Base-by-base conservation (phyloP, 2,797 vertebrate species). In the Notoglanidium macrostoma region DNA sequence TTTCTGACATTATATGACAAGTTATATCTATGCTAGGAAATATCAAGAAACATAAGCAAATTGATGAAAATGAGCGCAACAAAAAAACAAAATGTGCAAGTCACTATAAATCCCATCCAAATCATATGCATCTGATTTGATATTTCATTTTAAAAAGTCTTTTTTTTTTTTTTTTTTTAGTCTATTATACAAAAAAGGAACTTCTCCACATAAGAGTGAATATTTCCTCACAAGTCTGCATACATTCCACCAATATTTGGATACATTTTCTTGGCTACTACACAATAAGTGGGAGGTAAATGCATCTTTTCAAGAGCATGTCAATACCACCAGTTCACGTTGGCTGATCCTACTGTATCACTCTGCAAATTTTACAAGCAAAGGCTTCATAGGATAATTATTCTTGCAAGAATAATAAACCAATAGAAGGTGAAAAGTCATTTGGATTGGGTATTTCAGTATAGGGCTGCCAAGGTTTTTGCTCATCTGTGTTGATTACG, bases 401-500 rank as follows among this genome's bases (percentile, higher is more conserved):
- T 63, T 32, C 59, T n/a, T 68, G 26, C 17, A 44, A 29, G 44
- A 1, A n/a, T 44, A 29, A 55, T 1, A n/a, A 29, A 32, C 57
- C 57, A 82, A 12, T 19, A 73, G n/a, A 57, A 81, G 21, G 10
- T 81, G 57, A 6, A 54, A 73, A 85, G 49, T 65, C 70, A 59
- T 83, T 59, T 57, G 35, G 73, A 73, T 32, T 15, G 29, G 11
- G 67, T 32, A 57, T 49, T 63, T 57, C 21, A 68, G 40, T 26
- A 4, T 23, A 44, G 46, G 46, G 40, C n/a, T 29, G 84, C 46
- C 80, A 80, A 73, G 83, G 12, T 72, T 81, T 35, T 35, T 59
- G 76, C 59, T 65, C 88, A 85, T 87, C 70, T 19, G 26, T 72
- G 85, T 80, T 77, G 85, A 83, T 85, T 68, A 68, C 81, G 61